phyloP scores from a whole-genome alignment of 2,888 invertebrate species.

The Mythimna ferrago region DNA sequence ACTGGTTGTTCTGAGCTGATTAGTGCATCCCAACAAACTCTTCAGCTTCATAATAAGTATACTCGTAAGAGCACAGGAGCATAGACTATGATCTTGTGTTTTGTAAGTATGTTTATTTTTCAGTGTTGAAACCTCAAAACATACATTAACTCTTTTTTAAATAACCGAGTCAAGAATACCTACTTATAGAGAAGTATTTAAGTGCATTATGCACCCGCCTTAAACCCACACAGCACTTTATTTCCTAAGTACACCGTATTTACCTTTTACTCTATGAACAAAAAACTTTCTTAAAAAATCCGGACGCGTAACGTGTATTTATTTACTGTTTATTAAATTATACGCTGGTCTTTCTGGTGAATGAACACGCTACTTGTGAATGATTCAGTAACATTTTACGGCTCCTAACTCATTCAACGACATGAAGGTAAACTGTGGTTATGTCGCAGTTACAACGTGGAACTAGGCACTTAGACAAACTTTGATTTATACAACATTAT shows the following conservation, averaged over 20 bases:
- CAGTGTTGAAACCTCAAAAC: background rate
- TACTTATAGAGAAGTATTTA: background rate
- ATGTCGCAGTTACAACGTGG: slow-evolving; percentile 18
- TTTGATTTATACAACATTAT: background rate
- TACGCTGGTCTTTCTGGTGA: slow-evolving; percentile 61
- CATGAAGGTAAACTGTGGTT: slow-evolving; percentile 37
- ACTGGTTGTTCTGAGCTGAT: no score
- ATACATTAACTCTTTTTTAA: no score
- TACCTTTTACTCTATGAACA: slow-evolving; percentile 41
- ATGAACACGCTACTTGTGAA: slow-evolving; percentile 54
- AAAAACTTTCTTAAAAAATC: slow-evolving; percentile 56
- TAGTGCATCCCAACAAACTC: no score
- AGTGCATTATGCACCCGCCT: background rate
- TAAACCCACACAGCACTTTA: slow-evolving; percentile 2
- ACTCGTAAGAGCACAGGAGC: no score
- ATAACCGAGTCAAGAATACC: background rate
- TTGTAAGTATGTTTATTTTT: no score
- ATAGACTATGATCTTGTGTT: no score
- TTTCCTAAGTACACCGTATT: slow-evolving; percentile 13
- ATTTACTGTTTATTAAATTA: slow-evolving; percentile 65
- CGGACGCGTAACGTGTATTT: slow-evolving; percentile 53
- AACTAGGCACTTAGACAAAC: background rate
- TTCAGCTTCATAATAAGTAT: no score
- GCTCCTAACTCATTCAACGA: slow-evolving; percentile 63
- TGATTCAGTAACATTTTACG: slow-evolving; percentile 66